Conservation (phyloP, 2,113 vertebrate species). For the Hippocampus zosterae region DNA sequence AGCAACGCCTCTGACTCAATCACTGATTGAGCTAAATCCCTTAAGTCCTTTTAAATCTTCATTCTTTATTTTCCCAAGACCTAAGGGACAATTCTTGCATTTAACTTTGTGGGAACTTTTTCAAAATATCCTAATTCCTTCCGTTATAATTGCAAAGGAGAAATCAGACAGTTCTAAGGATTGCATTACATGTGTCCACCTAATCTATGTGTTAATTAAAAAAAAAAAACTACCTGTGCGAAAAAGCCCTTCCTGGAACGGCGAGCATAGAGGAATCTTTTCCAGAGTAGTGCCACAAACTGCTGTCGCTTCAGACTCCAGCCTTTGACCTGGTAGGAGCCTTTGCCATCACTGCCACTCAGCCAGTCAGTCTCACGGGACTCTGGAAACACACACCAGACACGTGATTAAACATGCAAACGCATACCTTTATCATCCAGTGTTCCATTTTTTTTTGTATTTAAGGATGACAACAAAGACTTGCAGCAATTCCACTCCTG, state of each 20-base stretch:
- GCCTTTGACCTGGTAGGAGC: slow-evolving; percentile 91
- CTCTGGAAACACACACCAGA: slow-evolving; percentile 69
- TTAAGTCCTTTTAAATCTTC: background rate
- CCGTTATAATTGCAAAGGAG: background rate
- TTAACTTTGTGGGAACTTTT: background rate
- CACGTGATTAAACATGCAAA: slow-evolving; percentile 17
- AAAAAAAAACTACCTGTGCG: slow-evolving; percentile 78
- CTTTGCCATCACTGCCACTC: slow-evolving; percentile 90
- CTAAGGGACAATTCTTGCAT: background rate
- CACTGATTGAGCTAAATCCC: background rate
- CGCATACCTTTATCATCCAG: background rate
- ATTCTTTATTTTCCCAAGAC: background rate
- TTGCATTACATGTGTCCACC: background rate
- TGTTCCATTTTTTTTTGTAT: background rate
- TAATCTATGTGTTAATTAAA: background rate
- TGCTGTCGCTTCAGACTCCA: slow-evolving; percentile 95
- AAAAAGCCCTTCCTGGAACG: slow-evolving; percentile 96
- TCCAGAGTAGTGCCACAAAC: slow-evolving; percentile 95
- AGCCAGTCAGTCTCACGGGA: slow-evolving; percentile 94
- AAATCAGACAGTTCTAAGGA: background rate
- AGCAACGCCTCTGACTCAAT: background rate
- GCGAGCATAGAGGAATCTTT: slow-evolving; percentile 88
- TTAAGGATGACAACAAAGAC: slow-evolving; percentile 8
- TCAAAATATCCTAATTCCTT: background rate
- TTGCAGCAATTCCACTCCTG: slow-evolving; percentile 70